Base-by-base conservation (phyloP, 1,140 invertebrate species). In the Nephila pilipes region DNA sequence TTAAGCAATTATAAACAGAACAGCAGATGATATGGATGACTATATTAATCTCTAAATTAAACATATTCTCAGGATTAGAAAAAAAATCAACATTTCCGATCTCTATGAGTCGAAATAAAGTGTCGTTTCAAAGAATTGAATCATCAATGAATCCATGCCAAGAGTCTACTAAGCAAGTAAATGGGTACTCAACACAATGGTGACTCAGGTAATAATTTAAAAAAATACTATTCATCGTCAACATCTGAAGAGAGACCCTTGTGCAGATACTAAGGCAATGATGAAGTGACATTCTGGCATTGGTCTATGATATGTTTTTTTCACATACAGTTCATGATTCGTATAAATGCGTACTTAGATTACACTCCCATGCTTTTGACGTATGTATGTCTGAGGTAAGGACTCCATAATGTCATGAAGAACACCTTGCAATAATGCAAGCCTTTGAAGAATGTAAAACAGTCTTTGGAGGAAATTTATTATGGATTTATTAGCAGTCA, bases 161-260 rank as follows among this genome's bases (percentile, higher is more conserved):
- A 14, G 25, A 36, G 32, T 54, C 22, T 54, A 25, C 90, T 36
- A 83, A 83, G 29, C 75, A 38, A 65, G 46, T 25, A 69, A 80
- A 90, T 58, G 29, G 38, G 87, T 60, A 81, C 57, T 60, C 88
- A 90, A 91, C 90, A 69, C 90, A 85, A 81, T 85, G 38, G 25
- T 57, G 57, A 57, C 69, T 55, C 20, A 29, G 54, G 29, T 65
- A 46, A 81, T 54, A 90, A 90, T 90, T 81, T 91, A 58, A 93
- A 93, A 93, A 93, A 93, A 93, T 93, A 93, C 83, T 93, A 87
- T 93, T 87, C 91, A 58, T 58, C 25, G 85, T 87, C 91, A n/a
- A 87, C 54, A 69, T 91, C 22, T 91, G 65, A 58, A 79, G 85
- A 87, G 85, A 93, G 60, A 75, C 85, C 91, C 91, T 93, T 93